Percentiles rank a stretch among this genome's conserved stretches.
These are phyloP conservation scores for Actinostola sp. DNA, from an alignment of 92 coral and sea anemone genomes.

Conservation along the genomic window DNA sequence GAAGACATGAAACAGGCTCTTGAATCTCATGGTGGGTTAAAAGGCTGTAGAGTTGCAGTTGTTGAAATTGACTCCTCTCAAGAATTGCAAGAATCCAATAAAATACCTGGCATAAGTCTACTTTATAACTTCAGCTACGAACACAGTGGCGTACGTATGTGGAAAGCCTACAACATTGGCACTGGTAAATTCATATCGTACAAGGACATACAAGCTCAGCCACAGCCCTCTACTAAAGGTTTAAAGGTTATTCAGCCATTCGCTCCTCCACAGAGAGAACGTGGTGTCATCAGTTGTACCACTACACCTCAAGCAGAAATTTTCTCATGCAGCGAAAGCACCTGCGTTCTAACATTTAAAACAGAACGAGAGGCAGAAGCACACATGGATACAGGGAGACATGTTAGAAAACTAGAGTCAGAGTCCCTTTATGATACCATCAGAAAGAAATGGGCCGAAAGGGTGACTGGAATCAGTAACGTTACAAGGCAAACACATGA, in stretches of 20 bases:
- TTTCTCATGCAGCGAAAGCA: constrained; percentile 7
- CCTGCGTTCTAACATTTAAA: constrained; percentile 48
- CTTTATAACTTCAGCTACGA: constrained; percentile 15
- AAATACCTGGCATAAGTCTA: constrained; percentile 7
- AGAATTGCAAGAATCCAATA: constrained; percentile 9
- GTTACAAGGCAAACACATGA: neutral
- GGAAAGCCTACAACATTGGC: constrained; percentile 16
- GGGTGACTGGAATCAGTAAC: constrained; percentile 8
- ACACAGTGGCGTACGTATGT: neutral
- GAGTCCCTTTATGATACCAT: constrained; percentile 38
- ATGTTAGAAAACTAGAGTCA: constrained; percentile 29
- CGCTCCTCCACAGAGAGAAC: constrained; percentile 7
- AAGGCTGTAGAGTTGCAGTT: constrained; percentile 14
- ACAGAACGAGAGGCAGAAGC: constrained; percentile 43
- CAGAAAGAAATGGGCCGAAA: constrained; percentile 41
- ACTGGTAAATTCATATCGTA: neutral
- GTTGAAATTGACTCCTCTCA: constrained; percentile 8
- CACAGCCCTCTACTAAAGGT: neutral
- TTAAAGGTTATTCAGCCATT: constrained; percentile 12
- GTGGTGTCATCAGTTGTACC: neutral
- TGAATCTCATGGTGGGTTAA: constrained; percentile 16
- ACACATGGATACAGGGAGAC: constrained; percentile 62
- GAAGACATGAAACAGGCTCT: constrained; percentile 9
- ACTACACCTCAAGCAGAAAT: neutral
- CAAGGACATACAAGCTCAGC: constrained; percentile 1